Evolutionary conservation across 2,113 vertebrate species (phyloP).

Genomic region (Benthochromis sp.): DNA sequence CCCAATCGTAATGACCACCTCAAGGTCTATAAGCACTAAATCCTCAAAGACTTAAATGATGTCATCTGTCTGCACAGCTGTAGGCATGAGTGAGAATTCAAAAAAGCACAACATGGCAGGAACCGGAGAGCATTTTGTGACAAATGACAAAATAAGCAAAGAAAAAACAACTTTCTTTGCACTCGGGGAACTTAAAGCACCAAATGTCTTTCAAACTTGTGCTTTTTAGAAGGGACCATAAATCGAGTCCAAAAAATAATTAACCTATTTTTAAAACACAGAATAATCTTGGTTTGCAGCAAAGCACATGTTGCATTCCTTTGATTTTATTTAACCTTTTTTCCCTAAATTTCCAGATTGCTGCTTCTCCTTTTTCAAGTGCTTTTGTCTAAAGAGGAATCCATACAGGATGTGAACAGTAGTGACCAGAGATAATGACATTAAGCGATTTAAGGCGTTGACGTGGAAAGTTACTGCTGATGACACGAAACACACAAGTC

Average conservation of each 20-base stretch:
- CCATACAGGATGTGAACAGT: background rate
- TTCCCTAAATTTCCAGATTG: background rate
- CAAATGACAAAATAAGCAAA: background rate
- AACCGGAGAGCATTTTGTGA: background rate
- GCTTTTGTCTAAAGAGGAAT: background rate
- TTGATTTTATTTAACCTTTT: background rate
- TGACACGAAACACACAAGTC: background rate
- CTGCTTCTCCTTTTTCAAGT: background rate
- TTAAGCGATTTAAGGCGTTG: background rate
- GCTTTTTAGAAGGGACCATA: background rate
- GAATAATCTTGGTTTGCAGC: background rate
- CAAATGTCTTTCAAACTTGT: background rate
- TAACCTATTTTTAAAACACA: background rate
- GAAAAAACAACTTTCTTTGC: background rate
- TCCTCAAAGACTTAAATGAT: background rate
- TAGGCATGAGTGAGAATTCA: background rate
- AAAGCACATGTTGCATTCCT: background rate
- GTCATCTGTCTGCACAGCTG: background rate
- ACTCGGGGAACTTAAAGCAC: background rate
- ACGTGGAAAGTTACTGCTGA: background rate
- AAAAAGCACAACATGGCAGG: background rate
- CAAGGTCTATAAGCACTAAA: background rate
- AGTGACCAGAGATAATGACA: background rate
- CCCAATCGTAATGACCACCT: background rate
- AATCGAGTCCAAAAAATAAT: background rate